Evolutionary conservation across 2,113 vertebrate genomes (phyloP), one percentile per base, ranked within the genome.

Genomic region (Xerus inauris): DNA sequence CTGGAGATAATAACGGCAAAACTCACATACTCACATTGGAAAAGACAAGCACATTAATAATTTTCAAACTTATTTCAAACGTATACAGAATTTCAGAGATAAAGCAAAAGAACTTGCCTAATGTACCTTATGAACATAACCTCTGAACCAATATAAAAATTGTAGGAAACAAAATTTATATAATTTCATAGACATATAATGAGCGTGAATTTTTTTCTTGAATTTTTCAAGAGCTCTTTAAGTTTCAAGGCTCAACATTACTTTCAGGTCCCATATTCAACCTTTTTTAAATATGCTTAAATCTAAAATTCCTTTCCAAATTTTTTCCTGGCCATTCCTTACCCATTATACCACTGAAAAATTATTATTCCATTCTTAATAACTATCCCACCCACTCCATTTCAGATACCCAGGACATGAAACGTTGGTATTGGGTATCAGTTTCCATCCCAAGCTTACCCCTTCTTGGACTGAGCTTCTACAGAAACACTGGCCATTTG

Each of bases 161-260:
- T 76, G 84, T 93, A 32, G 22, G 5, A 17, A 94, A 47, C 65
- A 51, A 89, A 94, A 83, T 86, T 79, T 32, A 89, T 62, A 24
- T 45, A 67, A 49, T 85, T 93, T 76, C 62, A 87, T 71, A 45
- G 51, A 94, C 86, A 93, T 85, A 75, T 13, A 96, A 95, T 40
- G 17, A 89, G 84, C 8, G 14, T n/a, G 49, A 67, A 51, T 20
- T 59, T 93, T 89, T 87, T 83, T 92, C 87, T 77, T 88, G 26
- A 49, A 28, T 65, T 62, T 95, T 87, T 30, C 45, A 42, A 67
- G 47, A 77, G 22, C 80, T 95, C 57, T 49, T 87, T 91, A 86
- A 87, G 4, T 92, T 89, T 77, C 73, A 93, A 94, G 12, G 67
- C 3, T 93, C 13, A n/a, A 28, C 16, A 83, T 67, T 38, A 93